These are phyloP conservation scores for Phenganax marumi DNA, from an alignment of 92 coral and sea anemone species.

Conservation along the genomic window DNA sequence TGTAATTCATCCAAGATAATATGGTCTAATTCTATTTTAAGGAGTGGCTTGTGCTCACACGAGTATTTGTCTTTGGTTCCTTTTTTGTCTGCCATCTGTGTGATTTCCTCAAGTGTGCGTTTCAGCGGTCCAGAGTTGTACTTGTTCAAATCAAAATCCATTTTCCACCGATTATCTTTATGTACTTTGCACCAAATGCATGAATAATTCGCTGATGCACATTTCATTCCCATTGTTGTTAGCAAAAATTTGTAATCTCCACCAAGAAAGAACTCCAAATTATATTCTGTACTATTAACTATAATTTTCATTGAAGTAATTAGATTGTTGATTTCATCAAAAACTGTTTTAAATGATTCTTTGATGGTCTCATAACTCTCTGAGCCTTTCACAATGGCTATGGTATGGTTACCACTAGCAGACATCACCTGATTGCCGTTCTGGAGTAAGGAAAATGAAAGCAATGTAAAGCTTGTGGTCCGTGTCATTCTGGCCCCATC, in stretches of 20 bases:
- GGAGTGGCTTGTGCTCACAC: conserved; percentile 58
- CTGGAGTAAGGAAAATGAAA: conserved; percentile 59
- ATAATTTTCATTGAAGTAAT: too few relatives aligned
- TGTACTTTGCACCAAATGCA: conserved; percentile 16
- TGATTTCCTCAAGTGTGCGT: conserved; percentile 50
- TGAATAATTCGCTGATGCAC: conserved; percentile 45
- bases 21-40: conserved; percentile 54
- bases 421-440: conserved; percentile 55
- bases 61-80: conserved; percentile 56
- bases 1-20: conserved; percentile 62
- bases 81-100: conserved; percentile 40
- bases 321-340: too few relatives aligned
- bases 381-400: not conserved
- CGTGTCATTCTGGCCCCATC: conserved; percentile 75
- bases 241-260: conserved; percentile 56
- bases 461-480: conserved; percentile 55
- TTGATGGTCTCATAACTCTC: too few relatives aligned
- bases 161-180: conserved; percentile 41
- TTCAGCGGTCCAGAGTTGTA: conserved; percentile 41
- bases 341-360: too few relatives aligned
- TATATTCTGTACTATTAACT: too few relatives aligned
- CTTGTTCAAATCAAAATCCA: conserved; percentile 46
- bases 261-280: too few relatives aligned
- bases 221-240: conserved; percentile 58
- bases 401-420: conserved; percentile 47